Evolutionary conservation across 2,888 invertebrate species (phyloP).

Genomic region (Nemapogon koenigi): DNA sequence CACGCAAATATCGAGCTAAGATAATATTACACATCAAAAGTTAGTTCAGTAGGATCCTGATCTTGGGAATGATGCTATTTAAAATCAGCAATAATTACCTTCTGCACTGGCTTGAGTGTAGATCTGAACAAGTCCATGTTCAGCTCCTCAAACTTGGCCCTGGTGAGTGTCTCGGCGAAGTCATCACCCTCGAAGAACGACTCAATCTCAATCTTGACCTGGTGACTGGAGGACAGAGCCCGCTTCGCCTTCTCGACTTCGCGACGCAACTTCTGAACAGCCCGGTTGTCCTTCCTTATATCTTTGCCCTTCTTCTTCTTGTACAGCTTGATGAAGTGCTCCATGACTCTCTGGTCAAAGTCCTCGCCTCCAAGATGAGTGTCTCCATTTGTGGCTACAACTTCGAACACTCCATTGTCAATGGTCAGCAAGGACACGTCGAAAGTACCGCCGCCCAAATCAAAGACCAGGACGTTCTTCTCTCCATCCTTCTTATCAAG

Average conservation of each 20-base stretch:
- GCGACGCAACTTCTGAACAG: slow-evolving; percentile 94
- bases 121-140: slow-evolving; percentile 93
- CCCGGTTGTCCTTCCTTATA: slow-evolving; percentile 91
- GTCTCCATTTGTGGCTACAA: slow-evolving; percentile 91
- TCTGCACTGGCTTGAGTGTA: slow-evolving; percentile 94
- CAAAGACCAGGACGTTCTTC: slow-evolving; percentile 98
- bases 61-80: too few species aligned
- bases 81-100: slow-evolving; percentile 45
- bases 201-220: slow-evolving; percentile 98
- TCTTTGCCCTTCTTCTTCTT: slow-evolving; percentile 99
- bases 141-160: slow-evolving; percentile 98
- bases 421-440: slow-evolving; percentile 98
- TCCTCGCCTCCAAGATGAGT: slow-evolving; percentile 99
- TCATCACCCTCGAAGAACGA: slow-evolving; percentile 98
- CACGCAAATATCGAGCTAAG: too few species aligned
- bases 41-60: too few species aligned
- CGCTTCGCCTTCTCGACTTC: slow-evolving; percentile 98
- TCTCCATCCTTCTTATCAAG: slow-evolving; percentile 97
- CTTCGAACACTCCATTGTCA: slow-evolving; percentile 98
- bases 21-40: too few species aligned
- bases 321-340: slow-evolving; percentile 98
- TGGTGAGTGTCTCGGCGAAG: slow-evolving; percentile 96
- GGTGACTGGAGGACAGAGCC: slow-evolving; percentile 92
- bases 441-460: slow-evolving; percentile 99
- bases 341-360: slow-evolving; percentile 98